These are phyloP conservation scores for Apostichopus parvimensis DNA, from an alignment of 35 echinoderm and acorn worm species.

Conservation along the genomic window DNA sequence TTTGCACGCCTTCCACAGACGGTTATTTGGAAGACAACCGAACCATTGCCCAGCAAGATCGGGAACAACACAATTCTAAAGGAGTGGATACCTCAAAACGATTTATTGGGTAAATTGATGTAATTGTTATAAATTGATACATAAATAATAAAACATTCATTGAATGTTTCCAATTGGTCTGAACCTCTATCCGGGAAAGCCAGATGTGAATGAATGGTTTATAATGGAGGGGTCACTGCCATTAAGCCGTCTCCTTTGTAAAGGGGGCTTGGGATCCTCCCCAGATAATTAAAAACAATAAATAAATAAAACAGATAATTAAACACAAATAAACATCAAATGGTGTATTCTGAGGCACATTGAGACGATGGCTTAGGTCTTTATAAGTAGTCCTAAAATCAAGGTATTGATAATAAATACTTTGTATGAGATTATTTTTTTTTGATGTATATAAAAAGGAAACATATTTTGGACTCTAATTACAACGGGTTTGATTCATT, in stretches of 20 bases:
- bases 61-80: conserved; percentile 47
- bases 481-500: background rate
- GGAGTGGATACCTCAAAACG: conserved; percentile 59
- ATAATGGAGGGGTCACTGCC: too few species aligned
- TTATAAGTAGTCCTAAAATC: background rate
- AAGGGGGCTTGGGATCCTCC: too few species aligned
- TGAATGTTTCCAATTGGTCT: too few species aligned
- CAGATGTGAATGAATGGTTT: too few species aligned
- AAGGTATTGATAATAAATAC: background rate
- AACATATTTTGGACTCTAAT: background rate
- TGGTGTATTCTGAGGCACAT: too few species aligned
- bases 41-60: background rate
- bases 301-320: too few species aligned
- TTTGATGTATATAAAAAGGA: background rate
- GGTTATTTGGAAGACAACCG: conserved; percentile 20
- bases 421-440: background rate
- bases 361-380: background rate
- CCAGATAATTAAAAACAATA: too few species aligned
- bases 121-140: background rate
- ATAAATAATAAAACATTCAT: too few species aligned
- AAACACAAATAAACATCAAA: too few species aligned
- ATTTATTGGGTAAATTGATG: conserved; percentile 27
- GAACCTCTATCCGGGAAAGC: too few species aligned
- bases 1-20: conserved; percentile 38
- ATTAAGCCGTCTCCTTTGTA: too few species aligned